Conservation (phyloP, 2,888 invertebrate species). For the Lithosia quadra region DNA sequence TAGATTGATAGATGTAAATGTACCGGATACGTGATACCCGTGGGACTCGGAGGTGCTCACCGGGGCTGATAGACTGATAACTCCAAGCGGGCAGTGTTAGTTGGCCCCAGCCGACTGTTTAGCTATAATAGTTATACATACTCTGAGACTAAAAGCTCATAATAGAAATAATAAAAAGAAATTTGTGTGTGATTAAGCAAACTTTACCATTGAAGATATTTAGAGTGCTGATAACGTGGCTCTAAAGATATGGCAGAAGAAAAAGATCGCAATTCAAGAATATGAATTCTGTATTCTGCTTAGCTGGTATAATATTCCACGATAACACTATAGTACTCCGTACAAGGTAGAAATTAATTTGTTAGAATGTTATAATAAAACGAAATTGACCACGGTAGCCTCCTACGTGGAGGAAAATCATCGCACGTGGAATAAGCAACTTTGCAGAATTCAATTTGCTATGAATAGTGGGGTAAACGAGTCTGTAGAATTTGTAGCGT, state of each 20-base stretch:
- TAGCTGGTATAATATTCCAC: background rate
- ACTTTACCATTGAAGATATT: background rate
- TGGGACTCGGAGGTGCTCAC: too few species aligned
- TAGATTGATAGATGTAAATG: too few species aligned
- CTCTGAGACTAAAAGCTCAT: too few species aligned
- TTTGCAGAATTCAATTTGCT: constrained; percentile 4
- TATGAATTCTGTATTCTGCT: background rate
- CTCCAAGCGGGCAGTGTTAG: too few species aligned
- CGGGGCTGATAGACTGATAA: too few species aligned
- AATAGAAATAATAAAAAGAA: too few species aligned
- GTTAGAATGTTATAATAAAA: constrained; percentile 2
- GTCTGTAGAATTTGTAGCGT: background rate
- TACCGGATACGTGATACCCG: too few species aligned
- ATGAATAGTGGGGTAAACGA: constrained; percentile 4
- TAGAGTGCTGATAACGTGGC: background rate
- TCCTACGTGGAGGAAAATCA: background rate
- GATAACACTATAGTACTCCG: background rate
- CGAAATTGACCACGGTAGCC: background rate
- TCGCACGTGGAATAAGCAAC: constrained; percentile 4
- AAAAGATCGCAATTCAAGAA: background rate
- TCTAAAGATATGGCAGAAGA: background rate
- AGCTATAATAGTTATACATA: too few species aligned
- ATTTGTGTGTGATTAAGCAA: too few species aligned
- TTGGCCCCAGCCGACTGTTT: too few species aligned
- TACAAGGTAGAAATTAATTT: background rate